Base-by-base conservation (phyloP, 2,113 vertebrate species). In the Tretioscincus oriximinensis region DNA sequence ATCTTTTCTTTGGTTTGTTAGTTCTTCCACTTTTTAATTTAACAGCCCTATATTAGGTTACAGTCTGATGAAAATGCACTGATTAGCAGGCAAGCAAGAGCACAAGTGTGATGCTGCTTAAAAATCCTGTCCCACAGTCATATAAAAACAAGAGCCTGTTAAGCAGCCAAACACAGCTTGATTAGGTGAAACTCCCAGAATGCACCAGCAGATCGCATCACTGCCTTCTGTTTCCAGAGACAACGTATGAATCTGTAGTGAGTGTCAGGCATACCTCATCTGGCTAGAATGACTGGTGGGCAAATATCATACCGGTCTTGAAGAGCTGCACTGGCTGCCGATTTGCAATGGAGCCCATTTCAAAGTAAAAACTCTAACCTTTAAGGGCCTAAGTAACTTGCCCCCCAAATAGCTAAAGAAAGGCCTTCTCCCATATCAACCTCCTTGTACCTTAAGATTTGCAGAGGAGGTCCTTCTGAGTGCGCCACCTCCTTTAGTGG, bases 1-100 rank as follows among this genome's bases (percentile, higher is more conserved):
- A 0, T 2, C 1, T 76, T 81, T 80, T 51, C 75, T 71, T 90
- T 79, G 11, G 4, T 87, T 90, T 88, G 80, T 81, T 92, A 77
- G 60, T 66, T 35, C 64, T 90, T 80, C 81, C 78, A 89, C 41
- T 87, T 87, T 88, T 70, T 88, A 85, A 84, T 84, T 85, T 83
- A 84, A 89, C 87, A 87, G 88, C 81, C n/a, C 11, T 41, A 22
- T 67, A 49, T 83, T 74, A 83, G 58, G 79, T 20, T 77, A 67
- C 49, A 83, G 41, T n/a, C 58, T 78, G 22, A 91, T 45, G 87
- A 85, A 84, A 85, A 26, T 7, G 67, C 12, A 65, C 65, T 3
- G 54, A 58, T 58, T 61, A 66, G 74, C 14, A 77, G 54, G 61
- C 76, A n/a, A 84, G 28, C 80, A 26, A 31, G 76, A 89, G 20